Evolutionary conservation across 2,113 vertebrate genomes (phyloP), one percentile per base, ranked within the genome.

Genomic region (Dissostichus mawsoni): DNA sequence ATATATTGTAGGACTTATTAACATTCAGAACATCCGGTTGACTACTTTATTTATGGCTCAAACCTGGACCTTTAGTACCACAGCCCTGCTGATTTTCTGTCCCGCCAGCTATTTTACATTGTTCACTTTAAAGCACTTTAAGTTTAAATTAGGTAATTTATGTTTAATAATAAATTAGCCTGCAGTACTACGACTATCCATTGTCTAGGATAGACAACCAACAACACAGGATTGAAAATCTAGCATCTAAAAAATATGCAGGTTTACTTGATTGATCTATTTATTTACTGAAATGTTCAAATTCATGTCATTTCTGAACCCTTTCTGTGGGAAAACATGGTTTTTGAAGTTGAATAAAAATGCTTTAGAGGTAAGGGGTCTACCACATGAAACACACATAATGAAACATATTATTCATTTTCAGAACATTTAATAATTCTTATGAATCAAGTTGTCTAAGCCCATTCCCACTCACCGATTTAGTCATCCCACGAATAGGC

Each of bases 401-500:
- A 14, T 29, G 29, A 61, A 68, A 55, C 12, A 48, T 8, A 8
- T 56, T 13, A 7, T 13, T 6, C 41, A 23, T 63, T 63, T 20
- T 23, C 29, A 29, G 29, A 29, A 4, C 3, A 29, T 29, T 29
- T 29, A 4, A 29, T 29, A 4, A 29, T 29, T 29, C 29, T 29
- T 29, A 29, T 29, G 29, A 29, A 29, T 29, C 29, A 29, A 29
- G 29, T 29, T 29, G 3, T 29, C 29, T 29, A 29, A 68, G 53
- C 29, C 58, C 47, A 14, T 50, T 74, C 52, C 36, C 63, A 95
- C 94, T 95, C 87, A 95, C 93, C 92, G 94, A 95, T 94, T 95
- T 95, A 62, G 93, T 92, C 83, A 95, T 94, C 91, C 92, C 90
- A 85, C 90, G 92, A 85, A 95, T 86, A 86, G 94, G 92, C 94